Base-by-base conservation (phyloP, 2,888 invertebrate species). In the Leuctra nigra region DNA sequence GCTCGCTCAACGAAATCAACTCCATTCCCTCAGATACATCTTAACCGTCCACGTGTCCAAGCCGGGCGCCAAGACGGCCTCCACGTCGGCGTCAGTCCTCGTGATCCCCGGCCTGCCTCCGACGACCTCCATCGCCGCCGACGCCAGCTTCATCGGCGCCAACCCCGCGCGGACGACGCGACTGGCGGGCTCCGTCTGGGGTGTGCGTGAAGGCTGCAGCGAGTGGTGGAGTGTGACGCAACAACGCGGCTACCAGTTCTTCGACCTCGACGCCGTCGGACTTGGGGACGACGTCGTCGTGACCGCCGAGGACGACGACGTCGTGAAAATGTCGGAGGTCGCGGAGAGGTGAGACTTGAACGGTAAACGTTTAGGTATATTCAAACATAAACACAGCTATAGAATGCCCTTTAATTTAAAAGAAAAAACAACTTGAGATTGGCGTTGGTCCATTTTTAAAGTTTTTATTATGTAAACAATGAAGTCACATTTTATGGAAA, bases 21-120 rank as follows among this genome's bases (percentile, higher is more conserved):
- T 16, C 6, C 14, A 13, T 24, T 11, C 11, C 35, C 39, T 4
- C 55, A 61, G 61, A 22, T 59, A 61, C 54, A 25, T 44, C 7
- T 59, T 61, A 24, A 56, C 56, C 1, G 54, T 61, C 20, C 33
- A 52, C 20, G 41, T 61, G 14, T 58, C 56, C 16, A 54, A 57
- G 54, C 11, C 52, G 11, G 46, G 24, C 9, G 14, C n/a, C n/a
- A 11, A 16, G 24, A 1, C 48, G 1, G 38, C 53, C n/a, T 24
- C 36, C 16, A 46, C 55, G 3, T 44, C 53, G 9, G 16, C 44
- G 9, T 52, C 13, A n/a, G 61, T 60, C 9, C 20, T 14, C 7
- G 59, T 61, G 13, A 38, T 58, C 1, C 53, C 54, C 22, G 61
- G 61, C 14, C 23, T 25, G 14, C 59, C 61, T 13, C 58, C 59